A percentile compares a stretch with the other conserved stretches of the same genome.
Evolutionary conservation across 2,888 invertebrate genomes (phyloP).

Genomic region (Caenorhabditis sp.): DNA sequence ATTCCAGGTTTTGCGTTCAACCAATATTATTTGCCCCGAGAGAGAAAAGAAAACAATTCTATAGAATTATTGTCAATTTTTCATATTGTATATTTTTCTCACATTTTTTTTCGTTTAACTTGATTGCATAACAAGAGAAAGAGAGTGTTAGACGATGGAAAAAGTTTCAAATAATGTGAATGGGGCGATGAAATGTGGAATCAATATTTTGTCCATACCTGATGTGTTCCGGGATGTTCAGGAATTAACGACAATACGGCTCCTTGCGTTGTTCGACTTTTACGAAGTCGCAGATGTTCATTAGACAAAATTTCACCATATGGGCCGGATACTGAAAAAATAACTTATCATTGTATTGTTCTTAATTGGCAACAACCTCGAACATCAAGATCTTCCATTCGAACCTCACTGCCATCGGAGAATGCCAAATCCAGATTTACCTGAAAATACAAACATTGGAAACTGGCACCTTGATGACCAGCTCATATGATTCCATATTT

Average conservation of each 20-base stretch:
- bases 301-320: conserved; percentile 30
- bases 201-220: conserved; percentile 34
- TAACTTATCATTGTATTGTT: neutral
- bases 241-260: conserved; percentile 62
- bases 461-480: neutral
- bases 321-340: conserved; percentile 49
- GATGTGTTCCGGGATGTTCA: conserved; percentile 52
- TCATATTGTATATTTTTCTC: conserved; percentile 42
- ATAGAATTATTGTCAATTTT: conserved; percentile 31
- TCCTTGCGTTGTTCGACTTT: conserved; percentile 64
- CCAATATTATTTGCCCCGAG: conserved; percentile 4
- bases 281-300: conserved; percentile 44
- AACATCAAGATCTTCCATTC: conserved; percentile 61
- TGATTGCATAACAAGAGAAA: neutral
- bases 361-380: conserved; percentile 25
- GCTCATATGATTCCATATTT: too few relatives aligned
- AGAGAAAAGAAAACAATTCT: conserved; percentile 6
- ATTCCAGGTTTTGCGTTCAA: neutral
- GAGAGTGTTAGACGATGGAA: conserved; percentile 9
- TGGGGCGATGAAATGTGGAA: neutral
- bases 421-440: conserved; percentile 66
- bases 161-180: conserved; percentile 15
- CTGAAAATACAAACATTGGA: conserved; percentile 13
- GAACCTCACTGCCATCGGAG: conserved; percentile 54
- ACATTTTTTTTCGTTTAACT: conserved; percentile 11